These are phyloP conservation scores for Catamblyrhynchus diadema DNA, from an alignment of 2,797 vertebrate genomes.

Conservation along the genomic window DNA sequence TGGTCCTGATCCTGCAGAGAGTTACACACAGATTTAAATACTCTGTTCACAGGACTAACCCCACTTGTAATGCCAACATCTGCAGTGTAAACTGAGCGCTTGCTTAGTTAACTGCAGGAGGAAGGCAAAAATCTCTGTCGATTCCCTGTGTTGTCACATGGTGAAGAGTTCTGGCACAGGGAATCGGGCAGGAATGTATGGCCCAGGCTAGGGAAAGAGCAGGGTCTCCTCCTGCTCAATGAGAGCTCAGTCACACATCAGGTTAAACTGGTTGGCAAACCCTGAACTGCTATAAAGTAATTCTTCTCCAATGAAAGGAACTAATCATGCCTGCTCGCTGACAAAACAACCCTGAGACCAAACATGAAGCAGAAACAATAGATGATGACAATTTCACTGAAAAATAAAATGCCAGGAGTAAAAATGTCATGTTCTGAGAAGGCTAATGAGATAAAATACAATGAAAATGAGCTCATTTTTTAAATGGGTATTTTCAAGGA, in stretches of 20 bases:
- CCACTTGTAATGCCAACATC: not conserved
- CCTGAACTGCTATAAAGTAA: not conserved
- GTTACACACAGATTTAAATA: not conserved
- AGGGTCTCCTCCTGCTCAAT: not conserved
- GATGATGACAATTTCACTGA: not conserved
- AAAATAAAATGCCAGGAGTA: not conserved
- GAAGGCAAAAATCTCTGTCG: not conserved
- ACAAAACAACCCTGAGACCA: not conserved
- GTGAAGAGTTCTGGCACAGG: not conserved
- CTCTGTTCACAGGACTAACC: not conserved
- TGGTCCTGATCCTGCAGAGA: not conserved
- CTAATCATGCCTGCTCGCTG: not conserved
- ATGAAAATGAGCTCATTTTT: not conserved
- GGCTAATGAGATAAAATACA: not conserved
- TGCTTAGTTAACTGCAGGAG: not conserved
- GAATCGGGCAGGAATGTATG: not conserved
- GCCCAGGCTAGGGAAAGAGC: not conserved
- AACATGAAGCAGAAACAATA: not conserved
- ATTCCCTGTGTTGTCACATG: not conserved
- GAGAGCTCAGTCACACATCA: not conserved
- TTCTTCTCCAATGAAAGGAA: not conserved
- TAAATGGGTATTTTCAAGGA: not conserved
- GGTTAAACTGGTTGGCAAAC: not conserved
- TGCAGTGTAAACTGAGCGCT: not conserved
- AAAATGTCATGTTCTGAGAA: not conserved